These are phyloP conservation scores for Nerophis lumbriciformis DNA, from an alignment of 2,113 vertebrate species.

Conservation along the genomic window DNA sequence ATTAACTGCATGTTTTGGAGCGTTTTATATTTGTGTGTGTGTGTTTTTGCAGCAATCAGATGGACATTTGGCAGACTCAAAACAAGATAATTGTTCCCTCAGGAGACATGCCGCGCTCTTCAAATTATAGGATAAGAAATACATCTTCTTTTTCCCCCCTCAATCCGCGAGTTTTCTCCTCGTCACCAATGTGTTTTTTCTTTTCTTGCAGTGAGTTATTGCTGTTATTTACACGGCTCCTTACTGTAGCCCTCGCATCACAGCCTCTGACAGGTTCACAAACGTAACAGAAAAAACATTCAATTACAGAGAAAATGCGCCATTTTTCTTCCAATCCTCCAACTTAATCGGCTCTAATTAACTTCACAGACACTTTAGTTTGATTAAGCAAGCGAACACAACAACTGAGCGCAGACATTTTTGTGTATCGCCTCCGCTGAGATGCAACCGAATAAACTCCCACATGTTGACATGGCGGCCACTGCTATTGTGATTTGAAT, in stretches of 20 bases:
- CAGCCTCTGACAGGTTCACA: constrained; percentile 29
- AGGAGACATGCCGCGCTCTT: constrained; percentile 56
- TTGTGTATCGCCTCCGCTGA: neutral
- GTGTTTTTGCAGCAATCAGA: constrained; percentile 43
- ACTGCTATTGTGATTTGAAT: constrained; percentile 44
- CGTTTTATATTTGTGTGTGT: constrained; percentile 32
- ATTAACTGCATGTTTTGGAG: constrained; percentile 9
- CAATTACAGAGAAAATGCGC: constrained; percentile 24
- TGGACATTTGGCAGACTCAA: constrained; percentile 63
- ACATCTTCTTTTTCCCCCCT: constrained; percentile 13
- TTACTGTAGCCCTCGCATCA: constrained; percentile 20
- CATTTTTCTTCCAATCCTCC: constrained; percentile 30
- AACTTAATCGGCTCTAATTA: constrained; percentile 33
- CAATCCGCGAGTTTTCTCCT: constrained; percentile 31
- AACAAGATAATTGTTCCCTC: constrained; percentile 68
- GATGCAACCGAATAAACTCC: constrained; percentile 12
- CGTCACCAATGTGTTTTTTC: constrained; percentile 28
- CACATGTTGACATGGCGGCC: constrained; percentile 13
- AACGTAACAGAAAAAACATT: constrained; percentile 27
- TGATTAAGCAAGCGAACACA: constrained; percentile 29
- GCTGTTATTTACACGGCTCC: constrained; percentile 6
- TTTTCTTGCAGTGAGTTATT: constrained; percentile 12
- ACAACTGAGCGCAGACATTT: constrained; percentile 7
- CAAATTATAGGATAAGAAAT: constrained; percentile 49
- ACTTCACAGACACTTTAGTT: constrained; percentile 25